Conservation (phyloP, 2,888 invertebrate species). For the Tiphia femorata region DNA sequence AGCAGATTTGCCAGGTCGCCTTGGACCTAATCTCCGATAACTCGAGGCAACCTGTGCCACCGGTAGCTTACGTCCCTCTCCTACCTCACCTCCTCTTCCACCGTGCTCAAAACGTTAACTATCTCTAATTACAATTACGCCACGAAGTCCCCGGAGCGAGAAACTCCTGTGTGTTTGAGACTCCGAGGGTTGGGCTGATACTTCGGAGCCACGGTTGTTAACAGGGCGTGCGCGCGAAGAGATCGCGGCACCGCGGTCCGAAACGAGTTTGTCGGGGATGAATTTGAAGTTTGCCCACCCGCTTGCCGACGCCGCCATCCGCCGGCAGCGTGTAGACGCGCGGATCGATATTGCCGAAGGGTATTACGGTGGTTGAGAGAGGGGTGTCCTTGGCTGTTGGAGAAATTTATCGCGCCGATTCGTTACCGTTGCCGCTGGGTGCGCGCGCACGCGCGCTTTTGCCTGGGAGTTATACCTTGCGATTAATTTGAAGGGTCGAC, state of each 20-base stretch:
- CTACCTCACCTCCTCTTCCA: constrained; percentile 12
- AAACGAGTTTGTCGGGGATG: constrained; percentile 1
- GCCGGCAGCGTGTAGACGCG: too few relatives aligned
- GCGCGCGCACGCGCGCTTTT: too few relatives aligned
- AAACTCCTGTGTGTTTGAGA: background rate
- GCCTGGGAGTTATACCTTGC: too few relatives aligned
- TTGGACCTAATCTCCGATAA: constrained; percentile 37
- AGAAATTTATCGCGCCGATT: too few relatives aligned
- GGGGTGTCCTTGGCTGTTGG: too few relatives aligned
- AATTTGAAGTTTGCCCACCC: too few relatives aligned
- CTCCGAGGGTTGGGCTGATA: background rate
- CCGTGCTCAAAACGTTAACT: constrained; percentile 36
- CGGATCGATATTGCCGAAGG: too few relatives aligned
- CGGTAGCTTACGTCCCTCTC: background rate
- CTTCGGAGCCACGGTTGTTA: too few relatives aligned
- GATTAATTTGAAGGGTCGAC: too few relatives aligned
- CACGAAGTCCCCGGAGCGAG: constrained; percentile 7
- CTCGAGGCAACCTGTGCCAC: constrained; percentile 25
- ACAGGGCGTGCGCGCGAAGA: background rate
- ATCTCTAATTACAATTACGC: constrained; percentile 40
- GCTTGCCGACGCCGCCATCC: too few relatives aligned
- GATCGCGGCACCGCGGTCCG: background rate
- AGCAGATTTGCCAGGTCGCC: constrained; percentile 25
- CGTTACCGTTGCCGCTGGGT: too few relatives aligned
- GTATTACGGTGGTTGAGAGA: too few relatives aligned